Conservation (phyloP, 2,797 vertebrate species). For the Numenius phaeopus region DNA sequence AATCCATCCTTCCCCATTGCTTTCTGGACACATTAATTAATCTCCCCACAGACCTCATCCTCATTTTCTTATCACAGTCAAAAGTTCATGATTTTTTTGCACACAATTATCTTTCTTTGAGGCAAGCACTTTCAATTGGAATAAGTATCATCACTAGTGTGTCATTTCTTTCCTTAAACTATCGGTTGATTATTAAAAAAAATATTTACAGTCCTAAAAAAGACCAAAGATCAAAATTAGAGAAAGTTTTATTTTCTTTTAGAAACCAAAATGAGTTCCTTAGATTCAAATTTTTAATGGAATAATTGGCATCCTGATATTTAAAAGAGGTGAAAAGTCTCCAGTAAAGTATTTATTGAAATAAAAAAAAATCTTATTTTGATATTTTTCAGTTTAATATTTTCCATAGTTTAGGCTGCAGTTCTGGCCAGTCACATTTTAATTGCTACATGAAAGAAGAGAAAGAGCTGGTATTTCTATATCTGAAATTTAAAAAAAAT, state of each 20-base stretch:
- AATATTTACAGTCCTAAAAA: neutral
- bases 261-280: neutral
- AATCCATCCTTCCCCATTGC: neutral
- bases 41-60: neutral
- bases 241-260: neutral
- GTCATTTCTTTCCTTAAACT: neutral
- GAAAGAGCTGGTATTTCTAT: neutral
- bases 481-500: neutral
- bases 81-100: neutral
- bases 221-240: neutral
- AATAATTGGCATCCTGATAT: neutral
- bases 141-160: neutral
- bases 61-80: neutral
- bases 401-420: neutral
- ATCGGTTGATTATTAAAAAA: neutral
- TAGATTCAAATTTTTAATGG: neutral
- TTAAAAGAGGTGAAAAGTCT: neutral
- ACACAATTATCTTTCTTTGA: neutral
- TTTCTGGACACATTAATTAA: neutral
- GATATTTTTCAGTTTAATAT: neutral
- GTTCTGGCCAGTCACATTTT: neutral
- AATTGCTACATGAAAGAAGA: neutral
- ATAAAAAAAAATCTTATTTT: neutral
- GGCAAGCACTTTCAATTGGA: neutral
- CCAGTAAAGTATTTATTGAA: neutral